These are phyloP conservation scores for Triops cancriformis DNA, from an alignment of 1,140 invertebrate genomes.

Conservation along the genomic window DNA sequence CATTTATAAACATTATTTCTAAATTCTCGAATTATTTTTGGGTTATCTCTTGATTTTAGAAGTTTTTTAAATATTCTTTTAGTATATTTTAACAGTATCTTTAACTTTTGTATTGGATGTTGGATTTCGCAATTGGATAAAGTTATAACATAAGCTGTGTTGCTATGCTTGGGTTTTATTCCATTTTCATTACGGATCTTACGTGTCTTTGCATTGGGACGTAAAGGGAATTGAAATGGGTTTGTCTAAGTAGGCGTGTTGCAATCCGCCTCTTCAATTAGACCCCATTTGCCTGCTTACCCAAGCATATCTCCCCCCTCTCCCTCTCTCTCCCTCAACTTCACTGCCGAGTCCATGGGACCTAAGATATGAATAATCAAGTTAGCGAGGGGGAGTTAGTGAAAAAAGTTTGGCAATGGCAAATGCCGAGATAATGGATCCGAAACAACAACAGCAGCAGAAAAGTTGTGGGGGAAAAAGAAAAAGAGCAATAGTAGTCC, in stretches of 20 bases:
- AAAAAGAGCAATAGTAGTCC: no score
- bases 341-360: not conserved
- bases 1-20: no score
- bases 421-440: not conserved
- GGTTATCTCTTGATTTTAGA: no score
- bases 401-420: not conserved
- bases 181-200: constrained; percentile 1
- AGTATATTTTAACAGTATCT: no score
- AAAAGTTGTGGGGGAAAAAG: no score
- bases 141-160: not conserved
- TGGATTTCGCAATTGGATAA: no score
- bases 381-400: not conserved
- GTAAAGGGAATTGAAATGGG: constrained; percentile 11
- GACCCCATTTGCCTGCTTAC: constrained; percentile 7
- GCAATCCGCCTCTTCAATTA: constrained; percentile 2
- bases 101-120: no score
- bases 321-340: not conserved
- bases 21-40: no score
- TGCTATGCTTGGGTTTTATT: not conserved
- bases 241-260: constrained; percentile 13
- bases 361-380: not conserved
- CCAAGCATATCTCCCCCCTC: not conserved
- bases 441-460: no score
- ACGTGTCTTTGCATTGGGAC: not conserved
- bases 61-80: no score